Evolutionary conservation across 2,797 vertebrate species (phyloP).

Genomic region (Nasua narica): DNA sequence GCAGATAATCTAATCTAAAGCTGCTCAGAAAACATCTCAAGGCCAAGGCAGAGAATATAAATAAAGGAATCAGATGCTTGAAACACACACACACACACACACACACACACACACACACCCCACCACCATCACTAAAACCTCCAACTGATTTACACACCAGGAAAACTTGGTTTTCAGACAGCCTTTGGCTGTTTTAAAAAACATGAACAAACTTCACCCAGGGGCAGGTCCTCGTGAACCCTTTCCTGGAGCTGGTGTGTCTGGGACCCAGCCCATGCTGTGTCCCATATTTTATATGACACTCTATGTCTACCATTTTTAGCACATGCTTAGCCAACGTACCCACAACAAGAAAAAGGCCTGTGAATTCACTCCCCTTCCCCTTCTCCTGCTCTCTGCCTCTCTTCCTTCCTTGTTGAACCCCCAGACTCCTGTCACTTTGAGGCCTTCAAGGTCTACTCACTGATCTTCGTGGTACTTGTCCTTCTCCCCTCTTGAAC

Average conservation of each 20-base stretch:
- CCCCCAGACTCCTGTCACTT: not conserved
- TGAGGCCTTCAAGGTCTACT: not conserved
- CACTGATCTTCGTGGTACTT: not conserved
- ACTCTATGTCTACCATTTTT: not conserved
- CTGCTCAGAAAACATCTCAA: slow-evolving; percentile 16
- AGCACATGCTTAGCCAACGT: not conserved
- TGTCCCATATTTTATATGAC: not conserved
- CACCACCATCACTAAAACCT: not conserved
- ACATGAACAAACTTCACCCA: not conserved
- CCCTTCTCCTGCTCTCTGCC: not conserved
- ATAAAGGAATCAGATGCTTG: slow-evolving; percentile 5
- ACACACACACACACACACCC: no score
- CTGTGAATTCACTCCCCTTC: not conserved
- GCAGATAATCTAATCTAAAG: slow-evolving; percentile 30
- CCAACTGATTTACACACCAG: not conserved
- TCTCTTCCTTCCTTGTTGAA: not conserved
- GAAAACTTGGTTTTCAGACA: not conserved
- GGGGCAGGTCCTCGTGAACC: not conserved
- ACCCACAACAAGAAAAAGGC: not conserved
- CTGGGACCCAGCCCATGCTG: not conserved
- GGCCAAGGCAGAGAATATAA: slow-evolving; percentile 22
- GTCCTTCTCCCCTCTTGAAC: not conserved
- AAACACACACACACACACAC: not conserved
- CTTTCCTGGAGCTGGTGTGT: not conserved
- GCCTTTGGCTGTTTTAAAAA: not conserved